Percentiles rank a stretch among this genome's conserved stretches.
phyloP scores from a whole-genome alignment of 2,888 invertebrate genomes.

The Tachina grossa region DNA sequence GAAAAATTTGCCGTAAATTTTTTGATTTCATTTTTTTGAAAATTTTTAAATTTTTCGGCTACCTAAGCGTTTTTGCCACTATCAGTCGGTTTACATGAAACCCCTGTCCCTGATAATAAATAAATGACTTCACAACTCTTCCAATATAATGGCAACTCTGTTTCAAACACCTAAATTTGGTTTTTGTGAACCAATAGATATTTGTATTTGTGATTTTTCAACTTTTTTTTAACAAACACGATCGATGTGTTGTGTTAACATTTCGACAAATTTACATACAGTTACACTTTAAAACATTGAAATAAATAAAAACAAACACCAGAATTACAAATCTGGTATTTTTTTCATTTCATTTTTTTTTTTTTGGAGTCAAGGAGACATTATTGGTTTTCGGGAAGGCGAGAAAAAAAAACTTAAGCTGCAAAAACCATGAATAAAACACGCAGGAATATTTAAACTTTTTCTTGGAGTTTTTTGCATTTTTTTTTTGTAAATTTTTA shows the following conservation, averaged over 20 bases:
- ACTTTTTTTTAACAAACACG: constrained; percentile 63
- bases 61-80: too few relatives aligned
- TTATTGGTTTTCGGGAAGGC: constrained; percentile 47
- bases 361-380: constrained; percentile 49
- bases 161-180: neutral
- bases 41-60: too few relatives aligned
- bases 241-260: constrained; percentile 71
- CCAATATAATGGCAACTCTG: constrained; percentile 29
- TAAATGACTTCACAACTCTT: too few relatives aligned
- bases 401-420: constrained; percentile 22
- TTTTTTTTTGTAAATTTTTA: constrained; percentile 42
- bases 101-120: too few relatives aligned
- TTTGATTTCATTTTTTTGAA: too few relatives aligned
- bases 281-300: constrained; percentile 68
- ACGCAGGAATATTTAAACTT: constrained; percentile 68
- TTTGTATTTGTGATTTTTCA: constrained; percentile 56
- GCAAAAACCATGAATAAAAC: constrained; percentile 38
- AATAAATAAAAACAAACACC: constrained; percentile 50
- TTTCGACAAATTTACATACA: constrained; percentile 71
- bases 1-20: too few relatives aligned
- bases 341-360: constrained; percentile 37
- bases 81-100: neutral
- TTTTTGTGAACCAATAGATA: constrained; percentile 62
- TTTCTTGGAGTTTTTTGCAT: constrained; percentile 42
- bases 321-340: constrained; percentile 43